Base-by-base conservation (phyloP, 1,140 invertebrate genomes). In the Bicyclus anynana region DNA sequence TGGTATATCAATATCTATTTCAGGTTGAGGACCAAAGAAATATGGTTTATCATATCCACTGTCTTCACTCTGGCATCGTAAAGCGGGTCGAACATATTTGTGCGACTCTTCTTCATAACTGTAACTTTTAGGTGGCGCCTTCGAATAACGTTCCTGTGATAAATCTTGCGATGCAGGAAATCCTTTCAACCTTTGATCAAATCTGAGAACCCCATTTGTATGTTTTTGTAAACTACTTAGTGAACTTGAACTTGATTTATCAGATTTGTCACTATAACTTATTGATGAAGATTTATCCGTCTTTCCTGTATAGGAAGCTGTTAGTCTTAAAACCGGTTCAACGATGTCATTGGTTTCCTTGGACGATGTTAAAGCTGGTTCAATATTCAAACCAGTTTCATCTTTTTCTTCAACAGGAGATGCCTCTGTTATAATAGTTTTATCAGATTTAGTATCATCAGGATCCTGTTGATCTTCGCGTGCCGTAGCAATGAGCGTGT, bases 51-150 rank as follows among this genome's bases (percentile, higher is more conserved):
- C 33, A 53, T 85, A 87, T 27, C 77, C 84, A 68, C 85, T 90
- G 42, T 91, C 91, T 68, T 91, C 91, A 59, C 91, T 92, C 69
- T 91, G 90, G 65, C 91, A 91, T 18, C 90, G 78, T 49, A 87
- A 80, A 1, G 89, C 78, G 4, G 75, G 75, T 61, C 74, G 80
- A 7, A 69, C 58, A 62, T 83, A 79, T 62, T 72, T 82, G 12
- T 75, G 77, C 5, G 70, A 72, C 67, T 89, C 80, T 67, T 90
- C 89, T 56, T 90, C 89, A 38, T 81, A 90, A 59, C 89, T 90
- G 20, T 88, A 67, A 67, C 89, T 90, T 67, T 90, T 90, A 9
- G 91, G 83, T 6, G 91, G 88, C 10, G 80, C 80, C 76, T 91
- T 92, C 20, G 77, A 76, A 33, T 89, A 88, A 35, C 88, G 65